Base-by-base conservation (phyloP, 2,888 invertebrate genomes). In the Pachycephus smyrnensis region DNA sequence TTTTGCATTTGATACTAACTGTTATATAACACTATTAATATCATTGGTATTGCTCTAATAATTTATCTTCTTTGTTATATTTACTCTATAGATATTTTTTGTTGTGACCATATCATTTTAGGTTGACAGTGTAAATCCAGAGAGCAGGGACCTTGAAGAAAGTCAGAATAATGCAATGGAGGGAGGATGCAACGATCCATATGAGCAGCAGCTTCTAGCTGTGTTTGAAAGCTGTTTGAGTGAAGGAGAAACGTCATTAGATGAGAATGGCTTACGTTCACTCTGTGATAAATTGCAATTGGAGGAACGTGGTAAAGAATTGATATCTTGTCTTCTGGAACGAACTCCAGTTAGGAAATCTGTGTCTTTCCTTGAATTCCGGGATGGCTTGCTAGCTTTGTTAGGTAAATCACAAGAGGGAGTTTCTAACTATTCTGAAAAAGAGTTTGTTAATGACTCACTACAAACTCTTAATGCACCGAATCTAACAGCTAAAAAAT, bases 221-320 rank as follows among this genome's bases (percentile, higher is more conserved):
- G 96, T 96, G 89, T 97, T 96, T 89, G 94, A 96, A 90, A 96
- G 95, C 89, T 96, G 96, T 92, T 95, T 96, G 92, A 93, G 93
- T 83, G 94, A 95, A 89, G 94, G 94, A 87, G 93, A 94, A 88
- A 95, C 95, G 84, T 94, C 94, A 86, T 91, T 97, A 83, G 95
- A 95, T 88, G 93, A 93, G 86, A 93, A 93, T 73, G 95, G 96
- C 73, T 93, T 96, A 84, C 92, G 93, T 76, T 94, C 94, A 81
- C 93, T 97, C 75, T 97, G 97, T 90, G 94, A 95, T 87, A 94
- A 96, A 83, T 93, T 97, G 81, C 96, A 97, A 92, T 93, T 97
- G 76, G 96, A 96, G 84, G 96, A 96, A 85, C 94, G 95, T 80
- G 94, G 95, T 79, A 92, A 93, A 68, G 93, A 94, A 81, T 92